A percentile compares a stretch with the other conserved stretches of the same genome.
Evolutionary conservation across 2,113 vertebrate species (phyloP).

Genomic region (Oceanites oceanicus): DNA sequence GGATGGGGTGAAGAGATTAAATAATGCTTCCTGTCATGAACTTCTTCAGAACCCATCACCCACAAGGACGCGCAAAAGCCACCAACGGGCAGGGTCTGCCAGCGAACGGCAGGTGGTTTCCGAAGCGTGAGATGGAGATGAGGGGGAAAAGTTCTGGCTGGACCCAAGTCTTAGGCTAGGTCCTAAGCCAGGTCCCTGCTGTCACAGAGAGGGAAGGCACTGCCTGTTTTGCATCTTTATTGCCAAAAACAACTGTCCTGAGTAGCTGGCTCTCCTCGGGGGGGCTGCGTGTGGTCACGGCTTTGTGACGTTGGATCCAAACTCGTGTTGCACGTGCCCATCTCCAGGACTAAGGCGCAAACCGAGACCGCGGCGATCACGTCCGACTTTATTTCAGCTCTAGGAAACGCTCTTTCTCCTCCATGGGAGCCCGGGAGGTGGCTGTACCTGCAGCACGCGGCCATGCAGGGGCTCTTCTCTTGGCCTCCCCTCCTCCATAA

Average conservation of each 20-base stretch:
- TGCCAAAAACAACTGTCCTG: background rate
- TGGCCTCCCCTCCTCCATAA: background rate
- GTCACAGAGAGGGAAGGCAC: background rate
- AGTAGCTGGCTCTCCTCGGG: background rate
- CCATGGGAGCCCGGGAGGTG: background rate
- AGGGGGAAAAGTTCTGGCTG: background rate
- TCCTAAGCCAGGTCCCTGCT: background rate
- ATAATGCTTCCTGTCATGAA: background rate
- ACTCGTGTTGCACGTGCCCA: fast-evolving
- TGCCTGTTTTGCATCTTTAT: background rate
- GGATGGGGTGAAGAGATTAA: background rate
- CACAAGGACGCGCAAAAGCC: fast-evolving
- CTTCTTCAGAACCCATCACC: background rate
- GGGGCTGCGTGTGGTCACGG: fast-evolving
- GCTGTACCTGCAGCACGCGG: background rate
- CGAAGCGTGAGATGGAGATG: fast-evolving
- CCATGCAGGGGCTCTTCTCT: fast-evolving
- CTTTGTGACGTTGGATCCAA: background rate
- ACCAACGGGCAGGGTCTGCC: fast-evolving
- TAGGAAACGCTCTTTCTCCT: background rate
- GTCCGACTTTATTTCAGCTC: background rate
- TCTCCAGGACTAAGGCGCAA: background rate
- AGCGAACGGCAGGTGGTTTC: background rate
- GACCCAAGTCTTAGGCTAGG: background rate
- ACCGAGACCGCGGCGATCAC: background rate